Base-by-base conservation (phyloP, 2,797 vertebrate species). In the Phrynocephalus vlangalii region DNA sequence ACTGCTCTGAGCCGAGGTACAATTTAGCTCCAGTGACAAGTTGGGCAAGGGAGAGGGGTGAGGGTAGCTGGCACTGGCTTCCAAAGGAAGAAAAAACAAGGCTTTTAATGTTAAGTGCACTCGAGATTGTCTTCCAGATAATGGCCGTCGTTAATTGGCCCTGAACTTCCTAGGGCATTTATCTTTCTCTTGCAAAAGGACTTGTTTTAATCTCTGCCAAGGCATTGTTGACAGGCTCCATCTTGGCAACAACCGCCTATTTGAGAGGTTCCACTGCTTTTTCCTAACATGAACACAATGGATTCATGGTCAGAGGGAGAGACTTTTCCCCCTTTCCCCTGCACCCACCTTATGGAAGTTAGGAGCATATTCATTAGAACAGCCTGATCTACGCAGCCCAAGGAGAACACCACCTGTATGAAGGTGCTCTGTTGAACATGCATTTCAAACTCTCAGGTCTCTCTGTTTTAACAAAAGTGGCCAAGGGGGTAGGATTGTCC, bases 121-220 rank as follows among this genome's bases (percentile, higher is more conserved):
- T 30, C 77, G 52, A 44, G 20, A n/a, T 33, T 75, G 78, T 87
- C 44, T 66, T 83, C 67, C 71, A 78, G 52, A 67, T 72, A 86
- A 82, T 83, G 79, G 50, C 73, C 72, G 48, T 20, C 20, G 73
- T 52, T 86, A 82, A 89, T 85, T n/a, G 70, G 66, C 78, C 72
- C 26, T 63, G 20, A n/a, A 22, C n/a, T 78, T 83, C 38, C 66
- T 70, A 56, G 66, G 66, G 44, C 71, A 82, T 78, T 89, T 89
- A 79, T 82, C 84, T 72, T 76, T 33, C 22, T 75, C 66, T 83
- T 50, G 52, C 20, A 63, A 71, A 56, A 33, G 11, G 16, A 22
- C 44, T 52, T 48, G 15, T 18, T 60, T 28, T n/a, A 9, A 48
- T 71, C 48, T 44, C 28, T 82, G 72, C 88, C 66, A 82, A 86